phyloP scores from a whole-genome alignment of 2,113 vertebrate species.

The Ciconia boyciana region DNA sequence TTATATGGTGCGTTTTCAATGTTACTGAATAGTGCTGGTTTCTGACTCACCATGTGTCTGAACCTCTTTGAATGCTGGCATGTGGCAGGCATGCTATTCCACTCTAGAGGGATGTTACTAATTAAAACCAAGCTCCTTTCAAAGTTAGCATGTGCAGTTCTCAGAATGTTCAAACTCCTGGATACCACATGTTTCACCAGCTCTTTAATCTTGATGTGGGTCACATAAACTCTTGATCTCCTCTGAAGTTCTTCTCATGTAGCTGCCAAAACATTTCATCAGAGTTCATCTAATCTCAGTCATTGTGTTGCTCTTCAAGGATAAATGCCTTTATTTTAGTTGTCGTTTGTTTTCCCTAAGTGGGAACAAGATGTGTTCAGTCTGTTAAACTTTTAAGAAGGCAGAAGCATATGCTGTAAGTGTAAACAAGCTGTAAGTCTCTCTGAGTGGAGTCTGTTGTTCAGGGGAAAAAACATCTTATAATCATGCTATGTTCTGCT shows the following conservation, averaged over 20 bases:
- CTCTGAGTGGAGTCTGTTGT: slow-evolving; percentile 3
- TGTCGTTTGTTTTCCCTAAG: neutral
- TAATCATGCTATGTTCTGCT: neutral
- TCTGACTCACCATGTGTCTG: neutral
- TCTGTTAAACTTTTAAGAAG: neutral
- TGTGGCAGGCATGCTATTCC: neutral
- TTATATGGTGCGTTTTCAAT: neutral
- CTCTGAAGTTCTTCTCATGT: neutral
- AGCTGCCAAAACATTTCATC: slow-evolving; percentile 28
- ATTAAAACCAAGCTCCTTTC: neutral
- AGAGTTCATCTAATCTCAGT: neutral
- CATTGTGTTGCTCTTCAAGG: neutral
- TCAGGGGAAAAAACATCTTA: neutral
- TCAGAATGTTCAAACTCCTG: neutral
- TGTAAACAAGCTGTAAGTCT: neutral
- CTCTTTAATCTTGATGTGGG: neutral
- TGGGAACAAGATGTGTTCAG: neutral
- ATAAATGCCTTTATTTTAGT: slow-evolving; percentile 23
- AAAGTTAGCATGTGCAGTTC: neutral
- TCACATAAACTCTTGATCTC: neutral
- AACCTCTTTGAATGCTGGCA: neutral
- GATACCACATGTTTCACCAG: neutral
- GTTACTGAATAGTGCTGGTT: neutral
- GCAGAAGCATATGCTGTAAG: neutral
- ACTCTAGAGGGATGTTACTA: neutral